Base-by-base conservation (phyloP, 2,797 vertebrate species). In the Darevskia mixta region DNA sequence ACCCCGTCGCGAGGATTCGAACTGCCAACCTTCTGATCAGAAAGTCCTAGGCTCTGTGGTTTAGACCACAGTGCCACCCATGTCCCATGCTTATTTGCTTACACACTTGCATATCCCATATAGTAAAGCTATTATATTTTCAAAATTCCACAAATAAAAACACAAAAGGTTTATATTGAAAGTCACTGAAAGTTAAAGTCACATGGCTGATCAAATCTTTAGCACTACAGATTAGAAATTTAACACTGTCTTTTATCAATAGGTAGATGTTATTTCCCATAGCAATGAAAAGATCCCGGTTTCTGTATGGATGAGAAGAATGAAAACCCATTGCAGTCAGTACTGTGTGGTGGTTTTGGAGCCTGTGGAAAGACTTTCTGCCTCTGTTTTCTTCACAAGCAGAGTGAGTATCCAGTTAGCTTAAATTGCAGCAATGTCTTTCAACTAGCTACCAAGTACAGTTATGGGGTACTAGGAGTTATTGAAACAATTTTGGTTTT, bases 341-440 rank as follows among this genome's bases (percentile, higher is more conserved):
- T 84, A 93, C 86, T 97, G 96, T 6, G 94, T 98, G 90, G 95
- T 98, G 6, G 92, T 98, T 89, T 95, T 98, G 94, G 98, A 99
- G 93, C 97, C 96, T 11, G 98, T 98, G 90, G 97, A 98, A 95
- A 96, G 98, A 85, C 71, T 98, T 79, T 97, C 98, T 0, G 97
- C 98, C 72, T 96, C 90, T 79, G 96, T 99, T 29, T 95, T 96
- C 49, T 98, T 99, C 95, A 96, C 93, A 3, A 95, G 88, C 87
- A 95, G 98, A 0, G 98, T 98, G 93, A 97, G 97, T 96, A 20
- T 89, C 81, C 41, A 11, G 15, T 17, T 9, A 29, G 29, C 49
- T 15, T 55, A 0, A 5, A 49, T 35, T 66, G 5, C 8, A 32
- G 45, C 3, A 43, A 79, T 0, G 0, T 55, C 49, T 55, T 55